Base-by-base conservation (phyloP, 2,797 vertebrate species). In the Sylvilagus floridanus region DNA sequence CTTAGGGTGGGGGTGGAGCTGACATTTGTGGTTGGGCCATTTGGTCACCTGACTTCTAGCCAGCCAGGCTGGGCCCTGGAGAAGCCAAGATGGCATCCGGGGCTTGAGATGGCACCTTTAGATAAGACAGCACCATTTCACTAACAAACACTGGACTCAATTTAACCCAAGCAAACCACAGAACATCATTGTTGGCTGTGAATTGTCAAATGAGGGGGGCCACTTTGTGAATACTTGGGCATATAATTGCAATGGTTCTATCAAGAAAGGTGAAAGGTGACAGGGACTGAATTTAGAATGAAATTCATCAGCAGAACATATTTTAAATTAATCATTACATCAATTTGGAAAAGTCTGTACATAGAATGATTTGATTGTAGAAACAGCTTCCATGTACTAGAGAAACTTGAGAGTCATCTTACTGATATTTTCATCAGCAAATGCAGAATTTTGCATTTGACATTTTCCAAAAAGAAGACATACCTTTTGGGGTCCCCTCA, bases 381-480 rank as follows among this genome's bases (percentile, higher is more conserved):
- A 94, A 71, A 72, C 68, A 84, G 11, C 52, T 79, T 79, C 63
- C 57, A 78, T 16, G 24, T 12, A 60, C 54, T 57, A 65, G n/a
- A 28, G n/a, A 90, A 84, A n/a, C 65, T 47, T 66, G 21, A 11
- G 13, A 42, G 30, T 50, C 75, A 79, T 54, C 54, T 82, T 93
- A 72, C 50, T 72, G 54, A 91, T 4, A 22, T 13, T 65, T 86
- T 96, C 52, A 42, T 96, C 65, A 82, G 5, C 65, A 94, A 93
- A 63, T 92, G 0, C 92, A 78, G 68, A 91, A 90, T 90, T 90
- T 72, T 88, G 24, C 72, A 63, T 88, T 81, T 81, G 63, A 86
- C 78, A 84, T 88, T 84, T 86, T 91, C 72, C 91, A 42, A 76
- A 85, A 90, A 84, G 22, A 88, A 71, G 11, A 35, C 11, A 0